Evolutionary conservation across 2,797 vertebrate genomes (phyloP), one percentile per base, ranked within the genome.

Genomic region (Gymnocypris eckloni): DNA sequence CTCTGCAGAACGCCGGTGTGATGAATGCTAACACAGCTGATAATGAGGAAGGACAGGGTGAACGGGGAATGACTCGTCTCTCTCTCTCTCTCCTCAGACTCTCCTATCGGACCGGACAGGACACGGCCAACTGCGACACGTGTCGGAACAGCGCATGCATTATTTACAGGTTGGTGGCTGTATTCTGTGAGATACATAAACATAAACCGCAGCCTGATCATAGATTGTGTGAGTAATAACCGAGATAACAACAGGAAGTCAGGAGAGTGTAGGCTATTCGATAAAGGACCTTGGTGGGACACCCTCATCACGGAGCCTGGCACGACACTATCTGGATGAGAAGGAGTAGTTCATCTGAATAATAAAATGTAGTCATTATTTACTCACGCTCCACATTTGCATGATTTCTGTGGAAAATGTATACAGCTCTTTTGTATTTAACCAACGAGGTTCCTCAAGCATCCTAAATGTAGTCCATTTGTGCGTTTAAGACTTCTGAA

Each of bases 141-240:
- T 99, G 98, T 96, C 97, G 98, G 96, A 99, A 99, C 97, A 99
- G 98, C 89, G 98, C 98, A 50, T 99, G 98, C 90, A 98, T 99
- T 91, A 99, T 99, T 96, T 99, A 99, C 92, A 99, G 98, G 98
- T 99, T 91, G 88, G 96, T 93, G 25, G 89, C 82, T 79, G 41
- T 70, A 28, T n/a, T 75, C 87, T 20, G 22, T 28, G 28, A 83
- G 56, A 20, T 25, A 25, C 20, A 76, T 66, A 39, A 39, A 83
- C 22, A 11, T 39, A 54, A 59, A 59, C 50, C 22, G 11, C 50
- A 54, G 73, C 28, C 37, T 56, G 37, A 41, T 41, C 37, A 41
- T 12, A 78, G 73, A 54, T 54, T 37, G 73, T 37, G 48, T 54
- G 50, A 37, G 73, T 54, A 13, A 76, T 54, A 28, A 76, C 22